Percentiles rank a stretch among this genome's conserved stretches.
Conservation (phyloP, 2,113 vertebrate species). For the Ailurus styani region DNA sequence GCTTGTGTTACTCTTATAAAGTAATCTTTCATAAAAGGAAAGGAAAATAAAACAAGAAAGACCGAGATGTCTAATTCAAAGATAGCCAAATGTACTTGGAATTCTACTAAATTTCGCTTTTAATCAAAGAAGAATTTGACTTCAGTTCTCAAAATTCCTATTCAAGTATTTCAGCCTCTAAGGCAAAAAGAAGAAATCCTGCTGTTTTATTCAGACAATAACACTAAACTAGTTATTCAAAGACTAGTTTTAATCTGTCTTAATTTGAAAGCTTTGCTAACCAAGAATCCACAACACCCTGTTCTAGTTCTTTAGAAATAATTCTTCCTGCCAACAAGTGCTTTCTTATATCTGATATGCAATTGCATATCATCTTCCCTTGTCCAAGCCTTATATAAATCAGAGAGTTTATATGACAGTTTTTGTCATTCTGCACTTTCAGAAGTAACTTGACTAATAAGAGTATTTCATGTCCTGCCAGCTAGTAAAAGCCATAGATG, state of each 20-base stretch:
- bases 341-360: slow-evolving; percentile 24
- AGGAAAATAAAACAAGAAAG: not conserved
- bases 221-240: not conserved
- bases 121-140: not conserved
- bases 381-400: not conserved
- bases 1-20: not conserved
- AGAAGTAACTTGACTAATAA: not conserved
- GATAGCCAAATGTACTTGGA: not conserved
- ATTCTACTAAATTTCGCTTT: not conserved
- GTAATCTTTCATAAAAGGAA: not conserved
- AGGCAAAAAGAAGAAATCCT: not conserved
- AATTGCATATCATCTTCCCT: not conserved
- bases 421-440: not conserved
- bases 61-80: not conserved
- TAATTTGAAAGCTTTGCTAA: slow-evolving; percentile 37
- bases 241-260: not conserved
- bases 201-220: not conserved
- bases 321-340: not conserved
- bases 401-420: not conserved
- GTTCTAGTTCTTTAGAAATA: slow-evolving; percentile 35
- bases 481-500: not conserved
- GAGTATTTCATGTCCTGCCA: not conserved
- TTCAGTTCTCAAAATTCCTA: slow-evolving; percentile 23
- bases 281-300: not conserved
- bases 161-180: not conserved